Conservation (phyloP, 2,113 vertebrate genomes). For the Cyprinodon variegatus region DNA sequence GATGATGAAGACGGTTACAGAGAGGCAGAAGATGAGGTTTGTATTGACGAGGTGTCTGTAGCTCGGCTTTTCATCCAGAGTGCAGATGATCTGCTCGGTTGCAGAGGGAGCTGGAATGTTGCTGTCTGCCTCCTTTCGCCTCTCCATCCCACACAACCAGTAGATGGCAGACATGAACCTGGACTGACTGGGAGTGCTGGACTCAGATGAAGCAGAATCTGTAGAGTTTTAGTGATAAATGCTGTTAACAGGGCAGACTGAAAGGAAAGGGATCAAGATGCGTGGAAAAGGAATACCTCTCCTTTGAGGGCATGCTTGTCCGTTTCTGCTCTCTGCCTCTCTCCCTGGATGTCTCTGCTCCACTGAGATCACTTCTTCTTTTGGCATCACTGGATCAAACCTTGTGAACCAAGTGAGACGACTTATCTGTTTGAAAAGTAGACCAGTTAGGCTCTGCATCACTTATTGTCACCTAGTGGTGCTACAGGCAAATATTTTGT, state of each 20-base stretch:
- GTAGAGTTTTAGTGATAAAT: constrained; percentile 1
- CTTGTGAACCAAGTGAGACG: constrained; percentile 93
- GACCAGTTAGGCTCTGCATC: not conserved
- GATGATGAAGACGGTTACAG: constrained; percentile 85
- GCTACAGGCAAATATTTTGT: not conserved
- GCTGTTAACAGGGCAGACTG: not conserved
- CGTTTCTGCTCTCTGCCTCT: constrained; percentile 9
- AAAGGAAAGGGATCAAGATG: not conserved
- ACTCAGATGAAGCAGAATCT: constrained; percentile 44
- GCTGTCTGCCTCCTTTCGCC: constrained; percentile 21
- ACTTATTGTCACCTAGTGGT: constrained; percentile 32
- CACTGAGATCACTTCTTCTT: constrained; percentile 39
- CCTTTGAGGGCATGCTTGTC: constrained; percentile 19
- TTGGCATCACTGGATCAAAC: constrained; percentile 62
- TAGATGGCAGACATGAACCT: constrained; percentile 77
- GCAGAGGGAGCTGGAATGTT: accelerated
- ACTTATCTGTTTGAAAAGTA: constrained; percentile 76
- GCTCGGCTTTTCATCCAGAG: constrained; percentile 80
- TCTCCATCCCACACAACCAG: constrained; percentile 94
- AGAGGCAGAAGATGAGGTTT: constrained; percentile 86
- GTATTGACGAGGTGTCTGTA: constrained; percentile 80
- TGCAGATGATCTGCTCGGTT: constrained; percentile 13
- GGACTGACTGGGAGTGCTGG: constrained; percentile 53
- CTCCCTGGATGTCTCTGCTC: constrained; percentile 12
- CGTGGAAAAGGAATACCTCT: constrained; percentile 37